phyloP scores from a whole-genome alignment of 2,888 invertebrate genomes.

The Folsomia manolachei region DNA sequence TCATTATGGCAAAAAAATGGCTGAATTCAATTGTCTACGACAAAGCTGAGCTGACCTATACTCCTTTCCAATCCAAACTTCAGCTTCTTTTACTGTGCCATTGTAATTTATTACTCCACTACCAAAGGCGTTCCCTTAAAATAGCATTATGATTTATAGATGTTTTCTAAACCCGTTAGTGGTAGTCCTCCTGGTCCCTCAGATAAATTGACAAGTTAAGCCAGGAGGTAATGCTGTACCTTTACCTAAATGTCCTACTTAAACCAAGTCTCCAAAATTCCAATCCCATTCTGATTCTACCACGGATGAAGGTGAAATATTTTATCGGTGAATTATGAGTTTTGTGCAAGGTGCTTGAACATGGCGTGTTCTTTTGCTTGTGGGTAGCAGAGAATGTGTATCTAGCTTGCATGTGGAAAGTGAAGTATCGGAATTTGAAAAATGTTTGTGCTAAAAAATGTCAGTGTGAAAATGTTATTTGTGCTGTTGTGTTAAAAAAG shows the following conservation, averaged over 20 bases:
- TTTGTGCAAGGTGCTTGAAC: background rate
- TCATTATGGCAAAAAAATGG: slow-evolving; percentile 18
- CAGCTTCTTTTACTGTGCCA: background rate
- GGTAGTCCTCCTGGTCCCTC: background rate
- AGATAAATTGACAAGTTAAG: background rate
- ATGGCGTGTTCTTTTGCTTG: background rate
- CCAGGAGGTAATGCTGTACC: background rate
- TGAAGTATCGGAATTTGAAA: background rate
- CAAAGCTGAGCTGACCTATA: background rate
- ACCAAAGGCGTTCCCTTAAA: background rate
- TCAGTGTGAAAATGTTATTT: background rate
- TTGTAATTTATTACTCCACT: slow-evolving; percentile 4
- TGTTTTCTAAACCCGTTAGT: background rate
- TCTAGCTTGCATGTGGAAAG: background rate
- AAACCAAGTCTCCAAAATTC: background rate
- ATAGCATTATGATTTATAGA: background rate
- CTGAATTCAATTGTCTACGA: slow-evolving; percentile 18
- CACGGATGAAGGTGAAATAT: too few relatives aligned
- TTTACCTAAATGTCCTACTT: background rate
- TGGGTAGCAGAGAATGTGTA: background rate
- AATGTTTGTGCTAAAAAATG: too few relatives aligned
- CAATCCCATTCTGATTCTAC: background rate
- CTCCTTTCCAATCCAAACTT: background rate
- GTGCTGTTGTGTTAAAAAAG: background rate
- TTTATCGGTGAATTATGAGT: background rate